Conservation (phyloP, 2,797 vertebrate genomes). For the Poecilia wingei region DNA sequence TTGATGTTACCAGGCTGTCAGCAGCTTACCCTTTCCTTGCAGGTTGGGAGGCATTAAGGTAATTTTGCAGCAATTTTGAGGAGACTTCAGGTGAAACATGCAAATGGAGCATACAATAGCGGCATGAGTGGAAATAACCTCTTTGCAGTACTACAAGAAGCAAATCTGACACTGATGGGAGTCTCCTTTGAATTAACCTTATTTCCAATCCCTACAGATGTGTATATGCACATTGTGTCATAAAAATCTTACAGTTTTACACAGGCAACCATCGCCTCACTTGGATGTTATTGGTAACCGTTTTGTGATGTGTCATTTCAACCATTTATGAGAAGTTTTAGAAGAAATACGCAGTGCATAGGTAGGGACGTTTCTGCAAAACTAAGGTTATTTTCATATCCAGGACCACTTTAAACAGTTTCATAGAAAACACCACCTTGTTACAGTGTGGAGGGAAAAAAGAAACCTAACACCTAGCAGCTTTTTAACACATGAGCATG, state of each 20-base stretch:
- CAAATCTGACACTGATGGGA: conserved; percentile 26
- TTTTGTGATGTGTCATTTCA: conserved; percentile 49
- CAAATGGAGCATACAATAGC: conserved; percentile 25
- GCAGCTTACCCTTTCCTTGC: conserved; percentile 30
- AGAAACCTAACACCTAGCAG: background rate
- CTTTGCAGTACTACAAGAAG: conserved; percentile 51
- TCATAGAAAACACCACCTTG: background rate
- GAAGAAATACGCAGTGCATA: conserved; percentile 41
- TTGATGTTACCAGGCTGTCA: conserved; percentile 27
- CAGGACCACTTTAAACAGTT: conserved; percentile 7
- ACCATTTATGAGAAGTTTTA: conserved; percentile 23
- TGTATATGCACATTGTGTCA: conserved; percentile 33
- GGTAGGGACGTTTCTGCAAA: conserved; percentile 39
- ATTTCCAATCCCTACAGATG: conserved; percentile 44
- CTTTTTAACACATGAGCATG: background rate
- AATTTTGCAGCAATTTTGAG: conserved; percentile 36
- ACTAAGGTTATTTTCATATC: conserved; percentile 36
- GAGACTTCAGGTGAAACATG: conserved; percentile 40
- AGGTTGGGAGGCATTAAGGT: conserved; percentile 40
- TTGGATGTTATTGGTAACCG: conserved; percentile 40
- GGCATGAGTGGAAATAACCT: conserved; percentile 29
- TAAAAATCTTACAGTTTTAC: conserved; percentile 31
- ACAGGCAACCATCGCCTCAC: conserved; percentile 29
- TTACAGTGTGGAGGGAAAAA: background rate
- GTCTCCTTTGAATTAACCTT: conserved; percentile 40